Percentiles rank a stretch among this genome's conserved stretches.
These are phyloP conservation scores for Teleogryllus oceanicus DNA, from an alignment of 2,888 invertebrate genomes.

Conservation along the genomic window DNA sequence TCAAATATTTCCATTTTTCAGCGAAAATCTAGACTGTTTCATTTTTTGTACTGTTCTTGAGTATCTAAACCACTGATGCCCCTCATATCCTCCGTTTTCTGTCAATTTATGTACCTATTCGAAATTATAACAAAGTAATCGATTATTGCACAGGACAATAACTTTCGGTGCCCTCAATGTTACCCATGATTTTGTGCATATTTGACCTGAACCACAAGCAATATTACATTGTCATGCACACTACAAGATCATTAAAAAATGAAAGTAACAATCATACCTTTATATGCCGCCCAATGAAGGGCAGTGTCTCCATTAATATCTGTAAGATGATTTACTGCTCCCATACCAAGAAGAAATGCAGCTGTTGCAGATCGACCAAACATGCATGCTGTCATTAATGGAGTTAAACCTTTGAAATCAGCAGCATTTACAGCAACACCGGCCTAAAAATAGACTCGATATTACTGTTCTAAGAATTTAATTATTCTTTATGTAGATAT, in stretches of 20 bases:
- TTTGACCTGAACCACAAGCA: too few species aligned
- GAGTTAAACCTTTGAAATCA: conserved; percentile 84
- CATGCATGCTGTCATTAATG: conserved; percentile 89
- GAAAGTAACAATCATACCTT: conserved; percentile 52
- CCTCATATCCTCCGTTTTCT: too few species aligned
- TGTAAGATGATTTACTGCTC: conserved; percentile 77
- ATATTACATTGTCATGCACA: too few species aligned
- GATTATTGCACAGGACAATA: too few species aligned
- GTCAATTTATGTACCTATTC: too few species aligned
- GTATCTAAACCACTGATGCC: too few species aligned
- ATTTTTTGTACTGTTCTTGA: too few species aligned
- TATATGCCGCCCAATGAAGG: conserved; percentile 91
- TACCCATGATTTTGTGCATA: not conserved
- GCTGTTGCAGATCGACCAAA: conserved; percentile 88
- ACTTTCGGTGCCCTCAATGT: not conserved
- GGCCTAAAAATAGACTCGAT: conserved; percentile 52
- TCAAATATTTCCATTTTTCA: too few species aligned
- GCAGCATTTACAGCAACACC: conserved; percentile 86
- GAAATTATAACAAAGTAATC: too few species aligned
- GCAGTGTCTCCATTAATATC: conserved; percentile 93
- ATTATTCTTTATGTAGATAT: too few species aligned
- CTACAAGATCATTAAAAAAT: not conserved
- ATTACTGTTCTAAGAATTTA: too few species aligned
- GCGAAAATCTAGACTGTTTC: too few species aligned
- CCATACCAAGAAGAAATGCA: conserved; percentile 85